phyloP scores from a whole-genome alignment of 2,888 invertebrate species.

The Emmelina monodactyla region DNA sequence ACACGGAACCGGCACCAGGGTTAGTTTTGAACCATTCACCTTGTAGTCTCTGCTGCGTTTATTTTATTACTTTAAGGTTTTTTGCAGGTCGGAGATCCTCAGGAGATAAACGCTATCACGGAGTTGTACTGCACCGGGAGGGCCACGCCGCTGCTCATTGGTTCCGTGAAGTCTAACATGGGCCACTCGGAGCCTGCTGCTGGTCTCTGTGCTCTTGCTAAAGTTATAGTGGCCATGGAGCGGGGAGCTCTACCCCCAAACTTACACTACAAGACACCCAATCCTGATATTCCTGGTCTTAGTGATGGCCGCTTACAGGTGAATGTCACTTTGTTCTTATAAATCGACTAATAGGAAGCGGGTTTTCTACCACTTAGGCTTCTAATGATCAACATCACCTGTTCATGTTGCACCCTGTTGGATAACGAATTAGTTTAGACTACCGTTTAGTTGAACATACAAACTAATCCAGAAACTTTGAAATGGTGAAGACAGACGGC shows the following conservation, averaged over 20 bases:
- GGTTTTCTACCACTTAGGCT: too few relatives aligned
- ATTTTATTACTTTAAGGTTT: background rate
- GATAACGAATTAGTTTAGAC: too few relatives aligned
- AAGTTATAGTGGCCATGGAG: slow-evolving; percentile 92
- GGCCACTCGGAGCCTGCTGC: slow-evolving; percentile 97
- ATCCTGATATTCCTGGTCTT: slow-evolving; percentile 89
- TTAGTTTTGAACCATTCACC: too few relatives aligned
- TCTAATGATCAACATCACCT: too few relatives aligned
- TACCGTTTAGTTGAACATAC: too few relatives aligned
- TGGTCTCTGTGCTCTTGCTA: slow-evolving; percentile 89
- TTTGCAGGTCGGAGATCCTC: slow-evolving; percentile 88
- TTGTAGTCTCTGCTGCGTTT: too few relatives aligned
- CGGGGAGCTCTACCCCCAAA: slow-evolving; percentile 88
- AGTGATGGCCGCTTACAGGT: slow-evolving; percentile 87
- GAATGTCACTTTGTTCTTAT: too few relatives aligned
- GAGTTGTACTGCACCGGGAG: slow-evolving; percentile 89
- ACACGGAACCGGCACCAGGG: slow-evolving; percentile 98
- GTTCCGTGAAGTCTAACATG: slow-evolving; percentile 98
- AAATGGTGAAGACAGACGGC: too few relatives aligned
- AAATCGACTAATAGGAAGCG: too few relatives aligned
- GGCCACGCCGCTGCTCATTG: slow-evolving; percentile 82
- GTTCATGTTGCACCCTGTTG: too few relatives aligned
- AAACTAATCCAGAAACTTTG: too few relatives aligned
- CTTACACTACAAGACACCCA: slow-evolving; percentile 87
- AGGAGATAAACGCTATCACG: slow-evolving; percentile 94